Evolutionary conservation across 2,888 invertebrate genomes (phyloP).

Genomic region (Gonocerus acuteangulatus): DNA sequence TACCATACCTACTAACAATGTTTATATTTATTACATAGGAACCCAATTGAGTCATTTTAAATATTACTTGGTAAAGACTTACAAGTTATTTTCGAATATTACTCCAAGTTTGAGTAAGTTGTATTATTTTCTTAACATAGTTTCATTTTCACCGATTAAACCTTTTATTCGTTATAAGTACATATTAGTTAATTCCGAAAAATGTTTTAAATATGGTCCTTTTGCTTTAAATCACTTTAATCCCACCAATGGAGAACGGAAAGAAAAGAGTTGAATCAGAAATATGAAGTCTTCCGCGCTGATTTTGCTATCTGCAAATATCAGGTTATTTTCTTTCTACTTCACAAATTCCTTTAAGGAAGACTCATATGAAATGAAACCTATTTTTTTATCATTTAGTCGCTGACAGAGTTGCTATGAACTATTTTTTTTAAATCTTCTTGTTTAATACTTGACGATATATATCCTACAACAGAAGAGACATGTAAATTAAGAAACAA

Average conservation of each 20-base stretch:
- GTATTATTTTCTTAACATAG: no score
- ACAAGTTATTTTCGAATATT: no score
- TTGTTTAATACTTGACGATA: conserved; percentile 12
- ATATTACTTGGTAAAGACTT: no score
- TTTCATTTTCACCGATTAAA: no score
- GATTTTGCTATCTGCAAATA: not conserved
- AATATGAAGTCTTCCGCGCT: not conserved
- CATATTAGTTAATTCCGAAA: no score
- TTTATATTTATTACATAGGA: not conserved
- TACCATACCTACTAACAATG: conserved; percentile 2
- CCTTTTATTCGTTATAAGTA: no score
- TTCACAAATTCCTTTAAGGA: not conserved
- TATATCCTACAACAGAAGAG: conserved; percentile 20
- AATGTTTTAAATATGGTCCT: no score
- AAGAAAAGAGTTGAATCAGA: not conserved
- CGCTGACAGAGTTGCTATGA: conserved; percentile 2
- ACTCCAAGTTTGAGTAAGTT: no score
- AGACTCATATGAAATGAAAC: not conserved
- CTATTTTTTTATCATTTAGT: conserved; percentile 19
- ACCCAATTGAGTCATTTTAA: no score
- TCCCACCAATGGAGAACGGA: not conserved
- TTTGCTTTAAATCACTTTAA: not conserved
- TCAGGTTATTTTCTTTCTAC: not conserved
- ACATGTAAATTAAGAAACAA: conserved; percentile 17
- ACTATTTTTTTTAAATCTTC: conserved; percentile 4